These are phyloP conservation scores for Melanotaenia maccullochi DNA, from an alignment of 2,797 vertebrate species.

Conservation along the genomic window DNA sequence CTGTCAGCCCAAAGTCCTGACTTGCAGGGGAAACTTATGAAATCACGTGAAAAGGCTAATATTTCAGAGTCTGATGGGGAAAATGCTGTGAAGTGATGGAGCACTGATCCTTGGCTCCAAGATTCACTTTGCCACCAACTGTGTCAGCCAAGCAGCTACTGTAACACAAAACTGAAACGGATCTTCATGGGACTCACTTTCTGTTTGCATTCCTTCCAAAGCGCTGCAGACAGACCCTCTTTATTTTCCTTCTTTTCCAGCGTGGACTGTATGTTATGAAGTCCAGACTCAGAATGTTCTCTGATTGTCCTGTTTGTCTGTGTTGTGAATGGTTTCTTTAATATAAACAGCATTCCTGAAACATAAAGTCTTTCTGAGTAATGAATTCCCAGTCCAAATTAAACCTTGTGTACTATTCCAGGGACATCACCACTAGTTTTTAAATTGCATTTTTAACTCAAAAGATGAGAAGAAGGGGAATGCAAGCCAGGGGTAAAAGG, in stretches of 20 bases:
- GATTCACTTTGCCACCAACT: constrained; percentile 35
- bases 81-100: constrained; percentile 16
- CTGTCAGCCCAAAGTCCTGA: constrained; percentile 50
- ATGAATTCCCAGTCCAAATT: constrained; percentile 15
- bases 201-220: constrained; percentile 19
- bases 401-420: constrained; percentile 11
- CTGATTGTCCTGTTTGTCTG: not conserved
- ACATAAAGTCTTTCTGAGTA: constrained; percentile 30
- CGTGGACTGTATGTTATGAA: constrained; percentile 8
- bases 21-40: constrained; percentile 56
- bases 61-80: constrained; percentile 45
- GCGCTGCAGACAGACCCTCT: constrained; percentile 9
- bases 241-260: constrained; percentile 23
- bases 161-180: constrained; percentile 31
- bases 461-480: not conserved
- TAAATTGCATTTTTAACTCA: constrained; percentile 11
- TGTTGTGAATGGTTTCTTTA: not conserved
- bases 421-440: constrained; percentile 4
- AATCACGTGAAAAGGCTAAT: constrained; percentile 69
- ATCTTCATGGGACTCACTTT: constrained; percentile 27
- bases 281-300: constrained; percentile 1
- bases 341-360: constrained; percentile 2
- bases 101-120: constrained; percentile 30
- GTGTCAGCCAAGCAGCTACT: constrained; percentile 6
- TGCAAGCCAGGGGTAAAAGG: constrained; percentile 41